These are phyloP conservation scores for Xenentodon cancila DNA, from an alignment of 2,797 vertebrate genomes.

Conservation along the genomic window DNA sequence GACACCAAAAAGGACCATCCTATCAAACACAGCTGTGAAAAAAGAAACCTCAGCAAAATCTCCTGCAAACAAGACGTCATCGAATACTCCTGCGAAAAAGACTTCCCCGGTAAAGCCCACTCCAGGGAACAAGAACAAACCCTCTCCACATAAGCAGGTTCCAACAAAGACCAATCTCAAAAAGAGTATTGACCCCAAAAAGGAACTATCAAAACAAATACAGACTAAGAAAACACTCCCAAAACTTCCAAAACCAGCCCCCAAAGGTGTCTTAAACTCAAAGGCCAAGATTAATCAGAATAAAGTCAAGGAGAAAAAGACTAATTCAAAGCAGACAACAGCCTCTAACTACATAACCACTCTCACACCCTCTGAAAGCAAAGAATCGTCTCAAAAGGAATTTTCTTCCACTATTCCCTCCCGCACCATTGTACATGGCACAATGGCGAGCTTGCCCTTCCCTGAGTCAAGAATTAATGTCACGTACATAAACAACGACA, in stretches of 20 bases:
- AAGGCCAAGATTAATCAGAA: slow-evolving; percentile 34
- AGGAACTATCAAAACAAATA: slow-evolving; percentile 40
- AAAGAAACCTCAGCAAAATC: not conserved
- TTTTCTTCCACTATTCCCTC: slow-evolving; percentile 40
- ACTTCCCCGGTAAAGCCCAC: not conserved
- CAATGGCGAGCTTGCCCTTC: slow-evolving; percentile 23
- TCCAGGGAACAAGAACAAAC: slow-evolving; percentile 20
- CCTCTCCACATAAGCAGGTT: slow-evolving; percentile 29
- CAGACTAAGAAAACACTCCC: slow-evolving; percentile 37
- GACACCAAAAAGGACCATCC: slow-evolving; percentile 18
- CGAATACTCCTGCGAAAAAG: slow-evolving; percentile 14
- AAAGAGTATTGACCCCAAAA: slow-evolving; percentile 42
- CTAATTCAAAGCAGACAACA: slow-evolving; percentile 38
- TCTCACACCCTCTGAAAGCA: slow-evolving; percentile 22
- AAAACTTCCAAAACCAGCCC: slow-evolving; percentile 37
- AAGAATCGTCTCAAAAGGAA: slow-evolving; percentile 13
- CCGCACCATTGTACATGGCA: slow-evolving; percentile 29
- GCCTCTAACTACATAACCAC: slow-evolving; percentile 23
- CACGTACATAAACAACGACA: slow-evolving; percentile 28
- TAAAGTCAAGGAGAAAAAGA: slow-evolving; percentile 36
- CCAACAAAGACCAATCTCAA: slow-evolving; percentile 38
- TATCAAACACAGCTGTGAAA: slow-evolving; percentile 2
- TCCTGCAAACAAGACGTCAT: not conserved
- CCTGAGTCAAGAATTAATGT: slow-evolving; percentile 35
- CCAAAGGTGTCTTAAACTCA: slow-evolving; percentile 37